phyloP scores from a whole-genome alignment of 2,113 vertebrate genomes.

The Heteronetta atricapilla region DNA sequence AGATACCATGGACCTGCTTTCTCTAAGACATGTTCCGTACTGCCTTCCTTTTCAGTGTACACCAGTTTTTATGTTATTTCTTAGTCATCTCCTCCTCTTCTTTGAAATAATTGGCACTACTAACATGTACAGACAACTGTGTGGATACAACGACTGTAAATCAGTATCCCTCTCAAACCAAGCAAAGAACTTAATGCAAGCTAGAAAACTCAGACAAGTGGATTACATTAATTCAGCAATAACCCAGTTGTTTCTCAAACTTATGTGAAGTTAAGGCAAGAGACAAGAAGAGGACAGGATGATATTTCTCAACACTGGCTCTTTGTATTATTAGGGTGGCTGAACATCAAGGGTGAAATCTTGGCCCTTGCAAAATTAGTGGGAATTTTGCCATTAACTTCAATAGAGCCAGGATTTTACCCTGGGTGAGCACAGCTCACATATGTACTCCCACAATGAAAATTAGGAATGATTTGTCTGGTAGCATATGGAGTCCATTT shows the following conservation, averaged over 20 bases:
- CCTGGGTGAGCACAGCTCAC: constrained; percentile 30
- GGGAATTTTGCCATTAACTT: constrained; percentile 61
- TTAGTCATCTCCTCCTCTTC: not conserved
- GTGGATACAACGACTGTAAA: not conserved
- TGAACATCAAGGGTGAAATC: constrained; percentile 49
- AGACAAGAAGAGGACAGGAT: constrained; percentile 11
- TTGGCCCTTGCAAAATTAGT: constrained; percentile 41
- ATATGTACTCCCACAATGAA: constrained; percentile 49
- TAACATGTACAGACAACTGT: not conserved
- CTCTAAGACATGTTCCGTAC: not conserved
- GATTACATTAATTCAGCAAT: not conserved
- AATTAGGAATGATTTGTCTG: constrained; percentile 41
- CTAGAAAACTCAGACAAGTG: not conserved
- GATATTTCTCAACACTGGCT: not conserved
- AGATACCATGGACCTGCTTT: not conserved
- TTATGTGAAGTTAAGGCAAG: not conserved
- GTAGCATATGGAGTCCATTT: constrained; percentile 59
- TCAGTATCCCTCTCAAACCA: not conserved
- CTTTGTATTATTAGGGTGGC: constrained; percentile 12
- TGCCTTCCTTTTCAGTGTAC: not conserved
- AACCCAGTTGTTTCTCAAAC: constrained; percentile 18
- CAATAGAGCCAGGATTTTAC: constrained; percentile 42
- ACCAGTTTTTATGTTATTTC: not conserved
- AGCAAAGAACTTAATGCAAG: not conserved
- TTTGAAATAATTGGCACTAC: not conserved